Conservation (phyloP, 2,797 vertebrate species). For the Enteromius argenteus region DNA sequence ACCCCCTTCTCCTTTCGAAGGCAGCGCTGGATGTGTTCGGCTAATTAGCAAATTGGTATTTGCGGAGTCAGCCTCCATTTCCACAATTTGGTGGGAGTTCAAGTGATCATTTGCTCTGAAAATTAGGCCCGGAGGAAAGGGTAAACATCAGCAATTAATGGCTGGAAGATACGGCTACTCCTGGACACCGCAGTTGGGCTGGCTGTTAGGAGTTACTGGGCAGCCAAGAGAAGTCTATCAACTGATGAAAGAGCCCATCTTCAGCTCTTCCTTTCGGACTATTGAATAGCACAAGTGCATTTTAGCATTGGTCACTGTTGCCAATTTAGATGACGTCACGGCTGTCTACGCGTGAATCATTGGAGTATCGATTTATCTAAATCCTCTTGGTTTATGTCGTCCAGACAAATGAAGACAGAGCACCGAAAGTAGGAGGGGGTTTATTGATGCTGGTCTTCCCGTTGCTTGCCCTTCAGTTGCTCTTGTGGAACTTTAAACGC, state of each 20-base stretch:
- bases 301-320: constrained; percentile 59
- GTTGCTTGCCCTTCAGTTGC: constrained; percentile 36
- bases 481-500: constrained; percentile 30
- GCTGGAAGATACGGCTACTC: constrained; percentile 21
- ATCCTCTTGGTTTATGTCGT: constrained; percentile 63
- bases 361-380: constrained; percentile 63
- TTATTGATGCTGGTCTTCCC: constrained; percentile 50
- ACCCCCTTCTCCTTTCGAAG: constrained; percentile 12
- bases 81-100: constrained; percentile 35
- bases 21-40: constrained; percentile 24
- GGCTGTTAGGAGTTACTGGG: constrained; percentile 8
- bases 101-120: constrained; percentile 44
- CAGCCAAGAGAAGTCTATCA: constrained; percentile 52
- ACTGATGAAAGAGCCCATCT: constrained; percentile 53
- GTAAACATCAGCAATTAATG: constrained; percentile 52
- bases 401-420: constrained; percentile 54
- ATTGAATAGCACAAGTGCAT: constrained; percentile 34
- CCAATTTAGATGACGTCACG: constrained; percentile 31
- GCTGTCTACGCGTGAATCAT: constrained; percentile 41
- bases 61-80: constrained; percentile 35
- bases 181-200: constrained; percentile 4
- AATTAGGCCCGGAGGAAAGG: constrained; percentile 34
- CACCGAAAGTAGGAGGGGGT: constrained; percentile 32
- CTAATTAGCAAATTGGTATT: constrained; percentile 59
- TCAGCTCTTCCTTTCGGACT: constrained; percentile 6